These are phyloP conservation scores for Eclectus roratus DNA, from an alignment of 2,113 vertebrate genomes.

Conservation along the genomic window DNA sequence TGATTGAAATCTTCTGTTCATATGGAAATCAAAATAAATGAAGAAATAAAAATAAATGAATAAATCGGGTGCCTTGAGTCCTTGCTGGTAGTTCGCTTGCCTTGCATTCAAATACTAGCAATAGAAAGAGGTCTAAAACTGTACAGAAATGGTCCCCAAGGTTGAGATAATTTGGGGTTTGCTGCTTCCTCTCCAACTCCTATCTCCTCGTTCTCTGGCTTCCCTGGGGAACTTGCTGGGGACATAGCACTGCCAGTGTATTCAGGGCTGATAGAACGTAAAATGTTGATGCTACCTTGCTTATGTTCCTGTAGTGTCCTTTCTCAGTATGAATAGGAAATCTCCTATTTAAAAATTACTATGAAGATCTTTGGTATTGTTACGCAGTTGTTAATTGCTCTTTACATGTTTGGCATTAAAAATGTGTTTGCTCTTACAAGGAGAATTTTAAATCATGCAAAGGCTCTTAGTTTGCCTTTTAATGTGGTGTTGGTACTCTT, in stretches of 20 bases:
- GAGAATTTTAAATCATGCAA: not conserved
- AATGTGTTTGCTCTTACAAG: not conserved
- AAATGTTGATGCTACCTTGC: not conserved
- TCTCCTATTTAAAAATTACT: not conserved
- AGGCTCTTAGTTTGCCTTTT: not conserved
- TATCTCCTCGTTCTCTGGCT: not conserved
- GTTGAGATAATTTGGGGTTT: not conserved
- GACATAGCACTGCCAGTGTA: not conserved
- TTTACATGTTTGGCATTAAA: not conserved
- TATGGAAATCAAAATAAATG: not conserved
- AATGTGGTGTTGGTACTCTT: not conserved
- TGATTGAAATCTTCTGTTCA: not conserved
- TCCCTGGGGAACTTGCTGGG: not conserved
- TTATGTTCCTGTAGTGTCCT: not conserved
- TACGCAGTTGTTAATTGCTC: not conserved
- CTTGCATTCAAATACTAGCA: not conserved
- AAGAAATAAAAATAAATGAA: not conserved
- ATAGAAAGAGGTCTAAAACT: not conserved
- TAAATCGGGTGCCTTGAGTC: not conserved
- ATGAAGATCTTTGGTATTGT: not conserved
- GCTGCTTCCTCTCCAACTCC: not conserved
- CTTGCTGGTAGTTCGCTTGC: not conserved
- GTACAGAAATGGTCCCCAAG: not conserved
- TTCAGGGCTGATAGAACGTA: rapidly evolving
- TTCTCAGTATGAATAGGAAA: not conserved